Percentiles rank a stretch among this genome's conserved stretches.
phyloP scores from a whole-genome alignment of 1,140 invertebrate genomes.

The Temnothorax curvispinosus region DNA sequence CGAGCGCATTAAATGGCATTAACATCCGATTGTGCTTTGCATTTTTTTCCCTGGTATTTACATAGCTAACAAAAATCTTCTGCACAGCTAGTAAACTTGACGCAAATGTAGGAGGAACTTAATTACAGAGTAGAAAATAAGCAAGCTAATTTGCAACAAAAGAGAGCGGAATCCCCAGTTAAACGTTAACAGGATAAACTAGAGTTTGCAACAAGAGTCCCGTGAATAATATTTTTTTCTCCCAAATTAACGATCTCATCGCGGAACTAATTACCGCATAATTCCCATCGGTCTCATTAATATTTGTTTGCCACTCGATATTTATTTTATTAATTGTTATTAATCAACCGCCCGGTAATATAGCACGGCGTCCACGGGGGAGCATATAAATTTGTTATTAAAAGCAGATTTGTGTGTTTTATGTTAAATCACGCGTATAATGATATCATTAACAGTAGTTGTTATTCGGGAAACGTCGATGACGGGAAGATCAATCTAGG shows the following conservation, averaged over 20 bases:
- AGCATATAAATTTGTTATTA: constrained; percentile 37
- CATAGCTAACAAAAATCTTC: background rate
- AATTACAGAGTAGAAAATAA: constrained; percentile 5
- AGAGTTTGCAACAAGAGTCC: background rate
- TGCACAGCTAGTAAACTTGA: background rate
- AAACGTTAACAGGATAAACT: constrained; percentile 11
- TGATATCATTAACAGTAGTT: constrained; percentile 5
- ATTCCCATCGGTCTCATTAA: constrained; percentile 12
- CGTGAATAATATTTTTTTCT: constrained; percentile 19
- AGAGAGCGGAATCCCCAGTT: background rate
- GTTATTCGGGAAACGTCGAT: background rate
- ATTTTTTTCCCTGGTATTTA: background rate
- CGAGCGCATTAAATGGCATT: background rate
- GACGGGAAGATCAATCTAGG: background rate
- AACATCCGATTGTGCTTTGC: background rate
- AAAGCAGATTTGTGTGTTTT: constrained; percentile 13
- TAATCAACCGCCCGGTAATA: constrained; percentile 5
- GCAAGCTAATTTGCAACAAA: background rate
- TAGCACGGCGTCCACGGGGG: background rate
- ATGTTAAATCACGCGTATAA: constrained; percentile 8
- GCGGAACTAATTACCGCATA: constrained; percentile 23
- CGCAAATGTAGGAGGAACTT: background rate
- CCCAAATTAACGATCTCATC: constrained; percentile 9
- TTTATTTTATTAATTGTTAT: constrained; percentile 49
- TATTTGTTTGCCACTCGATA: constrained; percentile 41